phyloP scores from a whole-genome alignment of 2,113 vertebrate genomes.

The Capricornis sumatraensis region DNA sequence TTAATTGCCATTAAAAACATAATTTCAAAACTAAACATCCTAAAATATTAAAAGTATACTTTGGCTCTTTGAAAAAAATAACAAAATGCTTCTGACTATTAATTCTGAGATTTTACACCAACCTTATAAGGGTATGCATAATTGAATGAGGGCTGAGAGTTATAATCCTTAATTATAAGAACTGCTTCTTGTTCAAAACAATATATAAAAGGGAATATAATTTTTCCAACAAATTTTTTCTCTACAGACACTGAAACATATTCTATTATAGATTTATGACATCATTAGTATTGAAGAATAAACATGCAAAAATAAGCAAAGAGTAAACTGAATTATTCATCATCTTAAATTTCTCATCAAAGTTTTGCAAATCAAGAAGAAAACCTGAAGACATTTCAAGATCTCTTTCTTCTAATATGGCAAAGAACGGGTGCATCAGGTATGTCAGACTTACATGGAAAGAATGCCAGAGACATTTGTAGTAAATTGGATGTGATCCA shows the following conservation, averaged over 20 bases:
- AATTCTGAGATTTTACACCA: background rate
- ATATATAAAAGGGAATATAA: background rate
- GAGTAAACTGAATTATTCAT: background rate
- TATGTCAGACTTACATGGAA: background rate
- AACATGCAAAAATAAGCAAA: background rate
- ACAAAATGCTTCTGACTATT: constrained; percentile 1
- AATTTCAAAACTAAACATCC: constrained; percentile 32
- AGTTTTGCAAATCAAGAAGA: background rate
- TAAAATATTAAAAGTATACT: constrained; percentile 27
- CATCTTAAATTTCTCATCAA: background rate
- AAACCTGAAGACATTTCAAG: background rate
- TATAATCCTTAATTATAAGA: background rate
- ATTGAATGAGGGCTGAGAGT: background rate
- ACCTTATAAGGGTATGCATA: background rate
- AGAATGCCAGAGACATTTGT: constrained; percentile 20
- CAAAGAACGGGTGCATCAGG: background rate
- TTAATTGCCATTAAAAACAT: constrained; percentile 55
- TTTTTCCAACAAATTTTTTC: background rate
- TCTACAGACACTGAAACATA: background rate
- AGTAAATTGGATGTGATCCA: constrained; percentile 48
- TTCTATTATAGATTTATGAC: background rate
- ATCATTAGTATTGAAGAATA: background rate
- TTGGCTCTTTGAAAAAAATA: constrained; percentile 29
- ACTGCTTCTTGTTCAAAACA: background rate
- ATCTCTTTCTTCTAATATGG: background rate